Conservation (phyloP, 2,888 invertebrate species). For the Andrena dorsata region DNA sequence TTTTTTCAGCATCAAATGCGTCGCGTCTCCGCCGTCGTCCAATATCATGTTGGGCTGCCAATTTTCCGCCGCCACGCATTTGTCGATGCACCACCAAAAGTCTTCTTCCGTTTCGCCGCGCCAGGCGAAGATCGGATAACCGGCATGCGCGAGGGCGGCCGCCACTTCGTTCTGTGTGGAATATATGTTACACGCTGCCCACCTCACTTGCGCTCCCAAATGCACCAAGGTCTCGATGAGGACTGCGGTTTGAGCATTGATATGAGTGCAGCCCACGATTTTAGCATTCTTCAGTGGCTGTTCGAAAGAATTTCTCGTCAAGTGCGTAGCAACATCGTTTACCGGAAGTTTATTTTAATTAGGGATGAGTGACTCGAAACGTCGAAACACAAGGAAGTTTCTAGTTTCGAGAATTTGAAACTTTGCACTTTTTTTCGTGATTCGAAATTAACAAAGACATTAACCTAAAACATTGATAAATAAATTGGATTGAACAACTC, state of each 20-base stretch:
- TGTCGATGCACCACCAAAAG: slow-evolving; percentile 99
- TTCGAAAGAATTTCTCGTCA: slow-evolving; percentile 27
- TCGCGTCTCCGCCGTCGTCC: slow-evolving; percentile 98
- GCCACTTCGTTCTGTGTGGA: slow-evolving; percentile 99
- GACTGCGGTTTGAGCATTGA: slow-evolving; percentile 99
- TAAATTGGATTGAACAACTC: too few relatives aligned
- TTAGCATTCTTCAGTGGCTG: slow-evolving; percentile 96
- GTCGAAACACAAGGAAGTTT: too few relatives aligned
- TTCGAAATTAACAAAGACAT: too few relatives aligned
- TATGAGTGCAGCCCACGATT: slow-evolving; percentile 98
- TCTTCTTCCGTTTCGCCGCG: slow-evolving; percentile 98
- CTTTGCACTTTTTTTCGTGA: too few relatives aligned
- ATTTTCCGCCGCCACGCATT: slow-evolving; percentile 94
- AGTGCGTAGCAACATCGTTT: neutral
- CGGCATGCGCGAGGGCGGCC: slow-evolving; percentile 96
- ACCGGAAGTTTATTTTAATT: neutral
- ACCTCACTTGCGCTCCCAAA: slow-evolving; percentile 95
- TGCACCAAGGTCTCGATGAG: slow-evolving; percentile 95
- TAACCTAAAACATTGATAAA: too few relatives aligned
- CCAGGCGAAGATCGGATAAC: slow-evolving; percentile 97
- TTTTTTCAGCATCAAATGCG: slow-evolving; percentile 97
- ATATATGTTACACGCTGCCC: slow-evolving; percentile 99
- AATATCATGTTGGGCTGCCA: slow-evolving; percentile 99
- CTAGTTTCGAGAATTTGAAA: too few relatives aligned
- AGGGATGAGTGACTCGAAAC: too few relatives aligned